Evolutionary conservation across 2,113 vertebrate genomes (phyloP), one percentile per base, ranked within the genome.

Genomic region (Ageneiosus marmoratus): DNA sequence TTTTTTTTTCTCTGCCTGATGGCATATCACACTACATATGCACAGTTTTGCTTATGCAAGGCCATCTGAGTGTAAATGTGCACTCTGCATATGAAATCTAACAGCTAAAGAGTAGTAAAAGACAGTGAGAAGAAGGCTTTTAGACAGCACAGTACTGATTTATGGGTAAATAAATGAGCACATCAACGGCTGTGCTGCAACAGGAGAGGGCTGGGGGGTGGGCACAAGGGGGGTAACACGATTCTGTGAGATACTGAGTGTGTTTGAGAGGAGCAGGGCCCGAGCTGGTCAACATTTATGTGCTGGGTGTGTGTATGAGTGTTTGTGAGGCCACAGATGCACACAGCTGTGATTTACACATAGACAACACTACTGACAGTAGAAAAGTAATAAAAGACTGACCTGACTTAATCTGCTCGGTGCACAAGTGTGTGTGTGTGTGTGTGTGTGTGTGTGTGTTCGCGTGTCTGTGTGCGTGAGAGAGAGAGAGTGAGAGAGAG

Each of bases 161-260:
- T 81, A 86, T 86, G 27, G 56, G 44, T 53, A 85, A 85, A 88
- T 86, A 86, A 85, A 88, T 72, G 53, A 77, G 72, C 15, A 84
- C 56, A 80, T 84, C 65, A 79, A 70, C 41, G 58, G 48, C 79
- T 79, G 70, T 7, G 41, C 85, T 78, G 87, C 80, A 85, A 86
- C 29, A 74, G 65, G 85, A 86, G 60, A 34, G 24, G 55, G 72
- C 29, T 53, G 55, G 55, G 34, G 48, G 48, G 48, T 10, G 48
- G 48, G 48, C 10, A 12, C 10, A 13, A 2, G 48, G 48, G 48
- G 48, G 7, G 65, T 83, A 83, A 85, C 77, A 48, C 32, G 72
- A 85, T 82, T 85, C 84, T 83, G 70, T 22, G 18, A 83, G 77
- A 50, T 37, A 51, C 55, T 53, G 62, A 41, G 81, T 72, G 75